Conservation (phyloP, 2,888 invertebrate species). For the Cremastinae sp. region DNA sequence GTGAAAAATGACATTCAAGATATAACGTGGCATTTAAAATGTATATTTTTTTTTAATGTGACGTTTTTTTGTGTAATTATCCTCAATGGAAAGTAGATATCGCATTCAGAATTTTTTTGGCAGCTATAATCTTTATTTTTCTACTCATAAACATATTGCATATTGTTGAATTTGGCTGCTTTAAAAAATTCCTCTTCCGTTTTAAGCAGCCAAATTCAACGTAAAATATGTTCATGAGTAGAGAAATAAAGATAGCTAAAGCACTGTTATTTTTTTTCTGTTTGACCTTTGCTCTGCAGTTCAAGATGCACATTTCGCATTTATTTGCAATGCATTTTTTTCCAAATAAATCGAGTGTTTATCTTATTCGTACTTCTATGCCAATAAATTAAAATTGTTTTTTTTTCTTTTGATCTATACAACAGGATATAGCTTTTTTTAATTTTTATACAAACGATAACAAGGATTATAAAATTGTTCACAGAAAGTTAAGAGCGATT, state of each 20-base stretch:
- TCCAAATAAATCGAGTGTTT: background rate
- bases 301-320: background rate
- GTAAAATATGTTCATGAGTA: too few relatives aligned
- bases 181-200: too few relatives aligned
- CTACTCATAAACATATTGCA: too few relatives aligned
- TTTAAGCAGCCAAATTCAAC: too few relatives aligned
- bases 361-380: background rate
- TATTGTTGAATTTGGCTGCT: too few relatives aligned
- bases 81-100: background rate
- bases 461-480: background rate
- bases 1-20: background rate
- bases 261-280: too few relatives aligned
- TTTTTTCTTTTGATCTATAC: background rate
- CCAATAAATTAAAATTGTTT: background rate
- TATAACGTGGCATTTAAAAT: slow-evolving; percentile 1
- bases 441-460: background rate
- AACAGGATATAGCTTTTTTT: background rate
- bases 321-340: background rate
- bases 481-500: slow-evolving; percentile 67
- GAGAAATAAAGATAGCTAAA: too few relatives aligned
- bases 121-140: slow-evolving; percentile 3
- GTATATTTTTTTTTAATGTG: background rate
- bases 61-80: background rate
- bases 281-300: slow-evolving; percentile 17
- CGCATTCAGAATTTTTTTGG: background rate